Percentiles rank a stretch among this genome's conserved stretches.
Conservation (phyloP, 2,888 invertebrate genomes). For the Copidosoma aretas region DNA sequence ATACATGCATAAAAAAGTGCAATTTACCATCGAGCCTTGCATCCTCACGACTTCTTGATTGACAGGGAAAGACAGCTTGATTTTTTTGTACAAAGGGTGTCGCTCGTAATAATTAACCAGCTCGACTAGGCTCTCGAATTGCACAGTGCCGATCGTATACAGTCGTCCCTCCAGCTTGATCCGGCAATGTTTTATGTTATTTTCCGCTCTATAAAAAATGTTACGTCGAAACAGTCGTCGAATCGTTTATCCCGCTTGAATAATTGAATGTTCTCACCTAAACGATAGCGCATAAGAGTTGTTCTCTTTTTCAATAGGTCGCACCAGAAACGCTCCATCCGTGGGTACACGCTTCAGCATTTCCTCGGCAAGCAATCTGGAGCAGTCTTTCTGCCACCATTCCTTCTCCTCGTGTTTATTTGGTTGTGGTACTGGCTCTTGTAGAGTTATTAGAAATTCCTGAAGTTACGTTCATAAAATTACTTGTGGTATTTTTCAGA, state of each 20-base stretch:
- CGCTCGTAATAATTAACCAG: slow-evolving; percentile 90
- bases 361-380: slow-evolving; percentile 85
- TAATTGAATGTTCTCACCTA: slow-evolving; percentile 65
- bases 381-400: slow-evolving; percentile 88
- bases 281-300: slow-evolving; percentile 94
- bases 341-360: slow-evolving; percentile 81
- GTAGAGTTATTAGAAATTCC: slow-evolving; percentile 86
- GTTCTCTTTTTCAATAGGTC: slow-evolving; percentile 86
- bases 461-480: slow-evolving; percentile 48
- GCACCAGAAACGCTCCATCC: slow-evolving; percentile 93
- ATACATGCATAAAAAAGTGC: not conserved
- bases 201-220: slow-evolving; percentile 75
- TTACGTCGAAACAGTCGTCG: not conserved
- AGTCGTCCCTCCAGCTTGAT: slow-evolving; percentile 91
- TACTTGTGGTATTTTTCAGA: too few relatives aligned
- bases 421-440: slow-evolving; percentile 93
- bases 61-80: slow-evolving; percentile 84
- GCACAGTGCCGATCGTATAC: slow-evolving; percentile 87
- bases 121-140: slow-evolving; percentile 96
- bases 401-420: slow-evolving; percentile 92
- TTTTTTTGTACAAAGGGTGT: slow-evolving; percentile 88
- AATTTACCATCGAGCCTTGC: slow-evolving; percentile 66
- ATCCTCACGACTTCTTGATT: slow-evolving; percentile 75
- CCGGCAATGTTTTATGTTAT: slow-evolving; percentile 95
- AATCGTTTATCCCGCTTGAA: not conserved